Base-by-base conservation (phyloP, 2,888 invertebrate genomes). In the Eledone cirrhosa region DNA sequence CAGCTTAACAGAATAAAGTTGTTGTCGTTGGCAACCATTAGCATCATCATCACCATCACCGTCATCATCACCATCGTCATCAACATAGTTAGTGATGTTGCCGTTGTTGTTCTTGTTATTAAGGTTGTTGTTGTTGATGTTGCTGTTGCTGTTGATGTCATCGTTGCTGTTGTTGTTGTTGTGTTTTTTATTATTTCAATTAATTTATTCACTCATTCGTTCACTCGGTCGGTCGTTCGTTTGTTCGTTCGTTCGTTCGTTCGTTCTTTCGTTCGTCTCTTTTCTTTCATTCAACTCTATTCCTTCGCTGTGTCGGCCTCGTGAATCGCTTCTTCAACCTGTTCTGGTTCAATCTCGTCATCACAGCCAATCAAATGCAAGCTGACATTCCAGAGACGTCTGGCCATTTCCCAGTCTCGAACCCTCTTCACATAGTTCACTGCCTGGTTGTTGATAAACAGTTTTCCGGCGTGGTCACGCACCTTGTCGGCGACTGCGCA, bases 401-500 rank as follows among this genome's bases (percentile, higher is more conserved):
- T 80, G 14, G 85, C 85, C 11, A 84, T 74, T 13, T 84, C 83
- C 47, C 82, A 82, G 77, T 87, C 84, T 24, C 82, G 82, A 11
- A 84, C 82, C 24, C 22, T 81, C 11, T 83, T 83, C 76, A 84
- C 82, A 33, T 82, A 78, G 63, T 84, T 82, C 41, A 77, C 75
- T 14, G 80, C 80, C 75, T 81, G 81, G 78, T 87, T 87, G 82
- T 88, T 86, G 77, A 81, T 81, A 65, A 87, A 84, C n/a, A 85
- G 78, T 80, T 82, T 84, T 24, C 88, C 89, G 4, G 87, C 86
- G 72, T 85, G 81, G 29, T 86, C 85, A 27, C 84, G 81, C 8
- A 88, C 81, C 13, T 86, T 84, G 77, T 88, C 87, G 11, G 83
- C 86, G 3, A 87, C 86, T 19, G 87, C 87, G 77, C 87, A 87